These are phyloP conservation scores for Zaprionus gabonicus DNA, from an alignment of 1,140 invertebrate genomes.

Conservation along the genomic window DNA sequence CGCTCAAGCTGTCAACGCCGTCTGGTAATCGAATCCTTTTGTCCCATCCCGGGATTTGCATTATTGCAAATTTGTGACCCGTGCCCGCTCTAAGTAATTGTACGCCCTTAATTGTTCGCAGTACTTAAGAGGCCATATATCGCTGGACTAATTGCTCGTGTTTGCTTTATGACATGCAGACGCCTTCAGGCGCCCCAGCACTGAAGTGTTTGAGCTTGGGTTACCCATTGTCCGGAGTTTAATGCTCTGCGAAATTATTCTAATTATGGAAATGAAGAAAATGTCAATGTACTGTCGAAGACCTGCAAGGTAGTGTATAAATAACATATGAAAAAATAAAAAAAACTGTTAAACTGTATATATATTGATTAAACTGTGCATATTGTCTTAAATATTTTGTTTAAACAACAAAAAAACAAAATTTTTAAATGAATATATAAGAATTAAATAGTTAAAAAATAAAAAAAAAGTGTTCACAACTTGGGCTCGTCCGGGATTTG, in stretches of 20 bases:
- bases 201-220: neutral
- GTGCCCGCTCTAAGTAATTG: conserved; percentile 33
- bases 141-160: conserved; percentile 38
- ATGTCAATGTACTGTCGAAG: neutral
- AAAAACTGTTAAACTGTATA: neutral
- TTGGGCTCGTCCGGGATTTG: conserved; percentile 88
- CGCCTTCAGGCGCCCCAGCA: neutral
- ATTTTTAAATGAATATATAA: conserved; percentile 23
- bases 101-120: conserved; percentile 59
- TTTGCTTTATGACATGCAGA: neutral
- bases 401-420: neutral
- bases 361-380: too few species aligned
- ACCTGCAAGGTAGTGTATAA: neutral
- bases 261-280: neutral
- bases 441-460: neutral
- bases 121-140: conserved; percentile 47
- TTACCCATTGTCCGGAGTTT: neutral
- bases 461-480: neutral
- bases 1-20: conserved; percentile 29
- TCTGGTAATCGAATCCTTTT: conserved; percentile 56
- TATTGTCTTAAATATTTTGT: neutral
- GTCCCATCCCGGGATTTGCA: conserved; percentile 13
- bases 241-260: neutral
- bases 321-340: neutral
- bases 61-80: conserved; percentile 33